Percentiles rank a stretch among this genome's conserved stretches.
phyloP scores from a whole-genome alignment of 2,113 vertebrate species.

The Sus scrofa region T2T-Sscrofa CM000826.6:40815001-40815500 shows the following conservation, averaged over 20 bases:
- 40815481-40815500: no score
- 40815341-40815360: no score
- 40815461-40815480: neutral
- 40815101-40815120: neutral
- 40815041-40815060: neutral
- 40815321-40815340: neutral
- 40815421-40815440: neutral
- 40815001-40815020: neutral
- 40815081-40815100: neutral
- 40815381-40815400: neutral
- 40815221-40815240: no score
- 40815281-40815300: no score
- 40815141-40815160: neutral
- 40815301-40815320: neutral
- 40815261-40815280: neutral
- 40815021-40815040: neutral
- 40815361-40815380: neutral
- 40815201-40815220: neutral
- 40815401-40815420: neutral
- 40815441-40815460: neutral
- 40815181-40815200: neutral
- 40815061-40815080: neutral
- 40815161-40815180: neutral
- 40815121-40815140: neutral
- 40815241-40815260: neutral